phyloP scores from a whole-genome alignment of 2,888 invertebrate species.

The Rutpela maculata region DNA sequence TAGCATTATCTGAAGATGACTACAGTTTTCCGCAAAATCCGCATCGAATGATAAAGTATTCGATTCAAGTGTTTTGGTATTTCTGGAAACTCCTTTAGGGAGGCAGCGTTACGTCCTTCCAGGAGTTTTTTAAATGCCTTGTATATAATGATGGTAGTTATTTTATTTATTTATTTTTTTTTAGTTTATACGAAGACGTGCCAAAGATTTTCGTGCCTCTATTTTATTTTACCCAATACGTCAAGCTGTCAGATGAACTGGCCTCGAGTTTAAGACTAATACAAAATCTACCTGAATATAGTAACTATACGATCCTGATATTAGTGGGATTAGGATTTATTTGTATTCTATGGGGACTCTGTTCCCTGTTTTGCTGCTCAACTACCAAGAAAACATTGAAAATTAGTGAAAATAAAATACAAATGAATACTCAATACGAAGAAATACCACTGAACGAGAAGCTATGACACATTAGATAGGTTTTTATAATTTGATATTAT shows the following conservation, averaged over 20 bases:
- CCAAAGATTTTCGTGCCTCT: slow-evolving; percentile 83
- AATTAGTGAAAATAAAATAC: slow-evolving; percentile 31
- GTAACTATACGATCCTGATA: slow-evolving; percentile 58
- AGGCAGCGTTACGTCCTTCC: no score
- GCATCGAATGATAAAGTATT: no score
- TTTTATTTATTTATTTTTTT: slow-evolving; percentile 56
- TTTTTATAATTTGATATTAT: slow-evolving; percentile 36
- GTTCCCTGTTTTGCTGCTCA: slow-evolving; percentile 61
- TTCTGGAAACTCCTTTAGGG: no score
- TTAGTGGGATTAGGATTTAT: slow-evolving; percentile 60
- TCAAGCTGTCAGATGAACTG: slow-evolving; percentile 77
- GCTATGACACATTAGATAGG: slow-evolving; percentile 30
- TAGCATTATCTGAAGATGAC: no score
- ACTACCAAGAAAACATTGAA: slow-evolving; percentile 46
- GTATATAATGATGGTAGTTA: not conserved
- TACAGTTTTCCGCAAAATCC: no score
- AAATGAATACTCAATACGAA: slow-evolving; percentile 42
- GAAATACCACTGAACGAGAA: slow-evolving; percentile 42
- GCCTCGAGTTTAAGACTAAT: slow-evolving; percentile 76
- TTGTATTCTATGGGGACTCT: slow-evolving; percentile 59
- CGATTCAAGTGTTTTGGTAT: no score
- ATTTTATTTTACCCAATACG: slow-evolving; percentile 85
- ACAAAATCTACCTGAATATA: slow-evolving; percentile 74
- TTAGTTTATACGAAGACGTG: slow-evolving; percentile 80
- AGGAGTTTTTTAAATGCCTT: no score